Base-by-base conservation (phyloP, 1,140 invertebrate genomes). In the Chionoecetes opilio region DNA sequence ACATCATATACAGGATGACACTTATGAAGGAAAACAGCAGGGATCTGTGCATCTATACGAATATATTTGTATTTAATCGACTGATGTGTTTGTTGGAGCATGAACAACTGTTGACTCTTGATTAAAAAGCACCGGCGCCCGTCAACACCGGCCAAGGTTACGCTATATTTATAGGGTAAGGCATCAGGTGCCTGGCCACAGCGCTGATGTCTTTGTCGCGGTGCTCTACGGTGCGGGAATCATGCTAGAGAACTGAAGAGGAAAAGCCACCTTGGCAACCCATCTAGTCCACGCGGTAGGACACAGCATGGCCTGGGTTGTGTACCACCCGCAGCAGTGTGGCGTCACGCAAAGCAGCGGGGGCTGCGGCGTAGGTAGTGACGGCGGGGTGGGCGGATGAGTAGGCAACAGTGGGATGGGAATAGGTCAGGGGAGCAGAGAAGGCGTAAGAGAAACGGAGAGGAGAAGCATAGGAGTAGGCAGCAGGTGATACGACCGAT, bases 361-460 rank as follows among this genome's bases (percentile, higher is more conserved):
- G 93, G 53, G 32, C 93, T 29, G 86, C 46, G n/a, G 92, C 35
- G 84, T 93, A 85, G 29, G 34, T 41, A 37, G 37, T 31, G 84
- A n/a, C 35, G n/a, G 92, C 82, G 32, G 82, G 92, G 37, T 46
- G 53, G 35, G 38, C 38, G 41, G 92, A 3, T 31, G 34, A 14
- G 31, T 46, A 84, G 32, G 82, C 26, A 29, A 32, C 26, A 53
- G 21, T 5, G 35, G 92, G 84, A 41, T 93, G 84, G 21, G 38
- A n/a, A 41, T 93, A 93, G 17, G 37, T 29, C 82, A 93, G 37
- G n/a, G 92, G 92, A 87, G 92, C 38, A 63, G 34, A 32, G 31
- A 93, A 93, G 11, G 37, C 92, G 31, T 93, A 88, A 17, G 92
- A 53, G 85, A 93, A 89, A 32, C 86, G n/a, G 35, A 32, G 85